phyloP scores from a whole-genome alignment of 2,888 invertebrate genomes.

The Cryptocheilus praepositus region DNA sequence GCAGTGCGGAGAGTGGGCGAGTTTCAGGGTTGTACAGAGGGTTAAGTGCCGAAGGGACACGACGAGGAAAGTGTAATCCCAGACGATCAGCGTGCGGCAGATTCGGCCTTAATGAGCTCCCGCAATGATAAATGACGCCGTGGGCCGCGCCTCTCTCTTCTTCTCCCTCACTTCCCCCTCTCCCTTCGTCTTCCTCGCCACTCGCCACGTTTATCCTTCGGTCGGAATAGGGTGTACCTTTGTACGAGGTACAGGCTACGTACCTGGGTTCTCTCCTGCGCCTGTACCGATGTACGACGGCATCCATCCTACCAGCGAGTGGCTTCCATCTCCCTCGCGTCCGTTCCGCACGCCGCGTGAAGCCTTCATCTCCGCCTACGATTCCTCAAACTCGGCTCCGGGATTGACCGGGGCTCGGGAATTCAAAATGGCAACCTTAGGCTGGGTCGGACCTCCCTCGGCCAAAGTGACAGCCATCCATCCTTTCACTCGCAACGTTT shows the following conservation, averaged over 20 bases:
- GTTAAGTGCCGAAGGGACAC: slow-evolving; percentile 18
- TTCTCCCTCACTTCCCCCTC: neutral
- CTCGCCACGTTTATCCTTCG: slow-evolving; percentile 53
- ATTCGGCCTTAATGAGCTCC: slow-evolving; percentile 76
- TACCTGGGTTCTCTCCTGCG: slow-evolving; percentile 46
- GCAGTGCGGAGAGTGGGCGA: neutral
- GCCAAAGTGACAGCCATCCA: slow-evolving; percentile 68
- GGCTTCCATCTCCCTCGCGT: slow-evolving; percentile 57
- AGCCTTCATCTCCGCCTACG: slow-evolving; percentile 74
- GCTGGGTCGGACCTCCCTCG: slow-evolving; percentile 45
- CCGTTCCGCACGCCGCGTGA: slow-evolving; percentile 58
- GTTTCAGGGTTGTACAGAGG: slow-evolving; percentile 13
- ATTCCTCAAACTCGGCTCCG: slow-evolving; percentile 70
- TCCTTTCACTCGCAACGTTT: slow-evolving; percentile 65
- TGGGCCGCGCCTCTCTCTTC: slow-evolving; percentile 74
- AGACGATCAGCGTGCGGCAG: slow-evolving; percentile 72
- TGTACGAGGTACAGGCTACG: slow-evolving; percentile 31
- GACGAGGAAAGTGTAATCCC: slow-evolving; percentile 52
- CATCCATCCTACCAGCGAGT: slow-evolving; percentile 49
- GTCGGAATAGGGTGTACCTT: slow-evolving; percentile 55
- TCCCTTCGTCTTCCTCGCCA: slow-evolving; percentile 1
- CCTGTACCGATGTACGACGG: slow-evolving; percentile 42
- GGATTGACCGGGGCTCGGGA: slow-evolving; percentile 50
- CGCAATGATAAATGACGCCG: slow-evolving; percentile 76
- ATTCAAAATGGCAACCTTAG: slow-evolving; percentile 68